Conservation (phyloP, 2,113 vertebrate genomes). For the Pomatorhinus ruficollis region DNA sequence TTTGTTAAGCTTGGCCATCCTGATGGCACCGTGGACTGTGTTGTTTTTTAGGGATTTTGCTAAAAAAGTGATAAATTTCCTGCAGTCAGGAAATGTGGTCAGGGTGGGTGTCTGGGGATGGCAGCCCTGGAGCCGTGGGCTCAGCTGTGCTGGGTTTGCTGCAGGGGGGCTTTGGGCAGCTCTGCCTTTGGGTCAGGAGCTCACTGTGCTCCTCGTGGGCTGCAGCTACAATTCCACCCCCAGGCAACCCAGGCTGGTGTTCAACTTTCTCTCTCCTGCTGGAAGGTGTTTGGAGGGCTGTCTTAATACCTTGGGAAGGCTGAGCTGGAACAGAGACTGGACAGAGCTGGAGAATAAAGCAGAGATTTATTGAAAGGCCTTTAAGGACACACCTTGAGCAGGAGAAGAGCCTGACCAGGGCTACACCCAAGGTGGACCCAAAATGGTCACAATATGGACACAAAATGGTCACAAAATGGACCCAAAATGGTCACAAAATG, state of each 20-base stretch:
- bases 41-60: neutral
- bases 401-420: too few species aligned
- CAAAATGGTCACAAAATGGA: too few species aligned
- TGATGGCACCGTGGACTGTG: neutral
- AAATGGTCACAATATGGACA: too few species aligned
- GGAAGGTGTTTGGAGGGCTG: neutral
- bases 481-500: too few species aligned
- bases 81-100: neutral
- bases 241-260: neutral
- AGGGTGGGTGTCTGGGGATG: neutral
- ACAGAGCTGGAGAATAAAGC: neutral
- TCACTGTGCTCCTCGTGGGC: neutral
- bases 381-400: neutral
- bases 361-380: neutral
- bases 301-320: neutral
- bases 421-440: neutral
- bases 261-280: neutral
- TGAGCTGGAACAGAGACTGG: neutral
- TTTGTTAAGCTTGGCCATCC: fast-evolving
- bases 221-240: neutral
- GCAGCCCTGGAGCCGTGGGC: neutral
- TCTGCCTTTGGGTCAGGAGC: neutral
- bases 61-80: neutral
- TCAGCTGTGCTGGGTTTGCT: neutral
- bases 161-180: neutral